Conservation (phyloP, 2,113 vertebrate species). For the Glareola pratincola region DNA sequence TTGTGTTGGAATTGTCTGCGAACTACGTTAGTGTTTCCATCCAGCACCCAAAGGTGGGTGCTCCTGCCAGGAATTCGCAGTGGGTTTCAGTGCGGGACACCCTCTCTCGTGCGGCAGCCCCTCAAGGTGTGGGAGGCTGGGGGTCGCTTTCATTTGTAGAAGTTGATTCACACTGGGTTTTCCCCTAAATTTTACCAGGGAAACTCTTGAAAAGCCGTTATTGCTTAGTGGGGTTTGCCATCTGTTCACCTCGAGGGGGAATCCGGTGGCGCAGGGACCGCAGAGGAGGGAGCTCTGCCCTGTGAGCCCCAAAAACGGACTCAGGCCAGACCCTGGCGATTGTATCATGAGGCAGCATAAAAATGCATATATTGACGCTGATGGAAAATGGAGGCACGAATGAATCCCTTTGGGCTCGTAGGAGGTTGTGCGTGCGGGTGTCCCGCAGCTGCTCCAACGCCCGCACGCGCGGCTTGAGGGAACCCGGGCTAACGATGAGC, state of each 20-base stretch:
- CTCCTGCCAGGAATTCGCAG: fast-evolving
- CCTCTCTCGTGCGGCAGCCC: neutral
- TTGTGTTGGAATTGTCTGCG: neutral
- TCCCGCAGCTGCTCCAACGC: neutral
- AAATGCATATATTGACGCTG: neutral
- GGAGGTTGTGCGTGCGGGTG: neutral
- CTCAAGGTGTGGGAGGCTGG: fast-evolving
- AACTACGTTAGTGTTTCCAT: neutral
- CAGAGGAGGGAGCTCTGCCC: neutral
- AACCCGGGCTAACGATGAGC: neutral
- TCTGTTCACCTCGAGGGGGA: neutral
- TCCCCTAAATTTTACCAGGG: neutral
- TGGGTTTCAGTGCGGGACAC: neutral
- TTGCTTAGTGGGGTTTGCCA: neutral
- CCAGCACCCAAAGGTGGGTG: neutral
- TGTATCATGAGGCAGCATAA: neutral
- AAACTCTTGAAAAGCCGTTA: neutral
- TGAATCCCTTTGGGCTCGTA: neutral
- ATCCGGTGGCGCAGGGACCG: neutral
- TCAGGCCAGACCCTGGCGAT: neutral
- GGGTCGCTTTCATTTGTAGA: neutral
- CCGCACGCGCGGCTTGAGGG: neutral
- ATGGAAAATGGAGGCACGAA: neutral
- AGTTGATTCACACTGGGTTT: fast-evolving
- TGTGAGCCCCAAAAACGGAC: neutral